These are phyloP conservation scores for Sus cebifrons DNA, from an alignment of 2,797 vertebrate species.

Conservation along the genomic window DNA sequence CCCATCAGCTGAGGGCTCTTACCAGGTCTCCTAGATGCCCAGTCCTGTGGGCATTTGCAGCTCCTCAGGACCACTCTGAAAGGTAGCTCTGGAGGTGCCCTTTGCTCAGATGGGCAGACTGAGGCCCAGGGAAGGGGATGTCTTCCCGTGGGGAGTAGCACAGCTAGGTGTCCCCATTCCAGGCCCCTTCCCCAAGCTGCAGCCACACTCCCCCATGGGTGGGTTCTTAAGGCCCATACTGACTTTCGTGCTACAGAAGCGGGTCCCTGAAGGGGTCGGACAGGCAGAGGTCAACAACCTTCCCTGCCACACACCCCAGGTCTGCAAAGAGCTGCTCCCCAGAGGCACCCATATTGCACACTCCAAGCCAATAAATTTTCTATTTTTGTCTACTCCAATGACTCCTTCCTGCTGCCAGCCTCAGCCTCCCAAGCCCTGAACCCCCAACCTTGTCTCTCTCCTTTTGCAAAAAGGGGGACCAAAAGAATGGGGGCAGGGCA, in stretches of 20 bases:
- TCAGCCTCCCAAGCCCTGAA: background rate
- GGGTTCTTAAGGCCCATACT: too few relatives aligned
- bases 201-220: rapidly evolving
- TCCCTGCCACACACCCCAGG: background rate
- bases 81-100: background rate
- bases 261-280: background rate
- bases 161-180: background rate
- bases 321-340: background rate
- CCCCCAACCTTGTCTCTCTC: background rate
- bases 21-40: background rate
- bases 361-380: slow-evolving; percentile 85
- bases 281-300: background rate
- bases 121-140: background rate
- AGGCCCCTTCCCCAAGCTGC: background rate
- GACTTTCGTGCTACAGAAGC: background rate
- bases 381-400: slow-evolving; percentile 69
- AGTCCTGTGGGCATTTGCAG: background rate
- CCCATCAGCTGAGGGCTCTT: background rate
- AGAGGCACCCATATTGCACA: background rate
- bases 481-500: rapidly evolving
- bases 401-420: background rate
- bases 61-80: background rate
- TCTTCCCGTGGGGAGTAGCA: background rate
- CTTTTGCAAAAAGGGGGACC: background rate
- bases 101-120: background rate